phyloP scores from a whole-genome alignment of 35 echinoderm and acorn worm species.

The Lytechinus variegatus region DNA sequence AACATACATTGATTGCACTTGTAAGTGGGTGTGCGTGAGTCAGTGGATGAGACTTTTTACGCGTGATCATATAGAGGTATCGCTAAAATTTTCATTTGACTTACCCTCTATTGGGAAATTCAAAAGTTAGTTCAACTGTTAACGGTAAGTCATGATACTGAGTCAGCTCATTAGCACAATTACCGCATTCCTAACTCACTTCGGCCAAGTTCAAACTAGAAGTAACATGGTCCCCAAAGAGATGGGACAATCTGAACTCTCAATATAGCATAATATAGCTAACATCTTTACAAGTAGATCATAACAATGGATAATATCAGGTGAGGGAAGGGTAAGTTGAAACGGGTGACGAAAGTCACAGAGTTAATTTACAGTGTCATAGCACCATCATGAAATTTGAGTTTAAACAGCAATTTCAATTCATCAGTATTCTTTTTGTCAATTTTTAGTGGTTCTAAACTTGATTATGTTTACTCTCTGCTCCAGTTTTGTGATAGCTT shows the following conservation, averaged over 20 bases:
- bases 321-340: neutral
- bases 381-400: no score
- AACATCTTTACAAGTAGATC: neutral
- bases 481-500: no score
- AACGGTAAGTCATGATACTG: neutral
- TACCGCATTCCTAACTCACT: neutral
- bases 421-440: no score
- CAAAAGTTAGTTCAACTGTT: neutral
- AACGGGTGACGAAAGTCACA: neutral
- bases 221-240: neutral
- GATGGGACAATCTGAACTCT: neutral
- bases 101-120: neutral
- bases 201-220: neutral
- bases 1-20: neutral
- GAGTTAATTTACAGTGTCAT: neutral
- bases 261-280: neutral
- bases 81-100: neutral
- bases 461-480: no score
- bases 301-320: neutral
- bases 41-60: neutral
- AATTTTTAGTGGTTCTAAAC: no score
- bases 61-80: neutral
- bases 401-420: no score
- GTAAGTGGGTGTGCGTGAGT: neutral
- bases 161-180: conserved; percentile 11